Evolutionary conservation across 2,888 invertebrate species (phyloP).

Genomic region (Zaprionus obscuricornis): DNA sequence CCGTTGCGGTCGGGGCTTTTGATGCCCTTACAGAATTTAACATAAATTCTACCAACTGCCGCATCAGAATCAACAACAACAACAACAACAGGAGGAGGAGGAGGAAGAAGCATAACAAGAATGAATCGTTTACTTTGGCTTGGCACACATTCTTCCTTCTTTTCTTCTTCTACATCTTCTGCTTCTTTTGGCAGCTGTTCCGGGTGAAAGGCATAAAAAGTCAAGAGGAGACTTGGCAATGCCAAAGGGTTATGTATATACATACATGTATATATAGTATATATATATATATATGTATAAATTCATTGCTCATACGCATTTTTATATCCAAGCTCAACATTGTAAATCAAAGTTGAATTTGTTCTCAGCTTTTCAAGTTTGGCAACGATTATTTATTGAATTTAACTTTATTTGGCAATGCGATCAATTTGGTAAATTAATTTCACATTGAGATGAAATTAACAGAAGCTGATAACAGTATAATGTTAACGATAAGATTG

Average conservation of each 20-base stretch:
- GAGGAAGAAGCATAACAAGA: too few species aligned
- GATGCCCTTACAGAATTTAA: conserved; percentile 56
- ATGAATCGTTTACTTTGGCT: conserved; percentile 29
- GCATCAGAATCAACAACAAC: conserved; percentile 34
- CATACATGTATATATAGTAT: conserved; percentile 21
- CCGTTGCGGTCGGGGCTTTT: conserved; percentile 40
- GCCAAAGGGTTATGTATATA: conserved; percentile 41
- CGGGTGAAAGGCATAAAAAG: conserved; percentile 70
- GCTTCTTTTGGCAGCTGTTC: conserved; percentile 39
- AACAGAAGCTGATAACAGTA: too few species aligned
- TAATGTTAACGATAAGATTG: too few species aligned
- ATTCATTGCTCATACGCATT: conserved; percentile 20
- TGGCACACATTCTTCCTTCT: conserved; percentile 50
- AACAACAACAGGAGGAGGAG: conserved; percentile 11
- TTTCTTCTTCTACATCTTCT: conserved; percentile 18
- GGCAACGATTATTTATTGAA: too few species aligned
- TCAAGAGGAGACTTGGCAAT: conserved; percentile 15
- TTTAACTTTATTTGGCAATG: too few species aligned
- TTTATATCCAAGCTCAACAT: too few species aligned
- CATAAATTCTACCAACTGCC: conserved; percentile 62
- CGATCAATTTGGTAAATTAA: too few species aligned
- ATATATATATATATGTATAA: conserved; percentile 27
- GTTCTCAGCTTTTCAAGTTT: too few species aligned
- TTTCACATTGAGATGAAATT: too few species aligned
- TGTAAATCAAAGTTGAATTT: too few species aligned